Evolutionary conservation across 2,888 invertebrate species (phyloP).

Genomic region (Ischnura elegans): DNA sequence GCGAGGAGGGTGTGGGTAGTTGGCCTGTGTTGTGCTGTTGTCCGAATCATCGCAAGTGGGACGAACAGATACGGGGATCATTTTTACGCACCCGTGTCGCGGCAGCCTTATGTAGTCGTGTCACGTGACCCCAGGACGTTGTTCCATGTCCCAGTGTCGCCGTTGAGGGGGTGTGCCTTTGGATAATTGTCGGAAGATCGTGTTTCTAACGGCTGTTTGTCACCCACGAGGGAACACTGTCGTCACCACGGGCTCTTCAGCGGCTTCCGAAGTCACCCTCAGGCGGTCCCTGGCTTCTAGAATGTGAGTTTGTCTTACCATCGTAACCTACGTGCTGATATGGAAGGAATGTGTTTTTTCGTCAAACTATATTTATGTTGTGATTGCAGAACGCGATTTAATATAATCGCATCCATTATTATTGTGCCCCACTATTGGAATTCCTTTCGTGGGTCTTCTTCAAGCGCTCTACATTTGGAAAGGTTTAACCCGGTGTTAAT

Average conservation of each 20-base stretch:
- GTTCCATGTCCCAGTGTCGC: background rate
- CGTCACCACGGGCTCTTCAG: background rate
- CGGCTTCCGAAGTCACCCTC: background rate
- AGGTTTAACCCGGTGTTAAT: too few relatives aligned
- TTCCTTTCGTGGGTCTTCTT: too few relatives aligned
- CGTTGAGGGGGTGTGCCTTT: conserved; percentile 24
- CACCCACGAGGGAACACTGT: background rate
- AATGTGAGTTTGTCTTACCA: conserved; percentile 20
- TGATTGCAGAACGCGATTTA: too few relatives aligned
- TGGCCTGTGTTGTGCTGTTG: background rate
- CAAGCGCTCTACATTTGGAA: too few relatives aligned
- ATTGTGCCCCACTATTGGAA: too few relatives aligned
- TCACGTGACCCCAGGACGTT: background rate
- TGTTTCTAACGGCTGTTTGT: background rate
- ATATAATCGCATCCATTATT: too few relatives aligned
- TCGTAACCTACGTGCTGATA: background rate
- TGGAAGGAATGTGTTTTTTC: background rate
- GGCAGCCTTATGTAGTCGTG: background rate
- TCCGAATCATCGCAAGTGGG: background rate
- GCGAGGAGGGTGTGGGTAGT: background rate
- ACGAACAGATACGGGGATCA: background rate
- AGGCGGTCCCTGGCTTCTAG: conserved; percentile 26
- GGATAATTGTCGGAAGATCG: background rate
- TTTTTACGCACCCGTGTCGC: background rate
- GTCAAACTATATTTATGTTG: background rate